Conservation (phyloP, 2,888 invertebrate genomes). For the Meta bourneti region DNA sequence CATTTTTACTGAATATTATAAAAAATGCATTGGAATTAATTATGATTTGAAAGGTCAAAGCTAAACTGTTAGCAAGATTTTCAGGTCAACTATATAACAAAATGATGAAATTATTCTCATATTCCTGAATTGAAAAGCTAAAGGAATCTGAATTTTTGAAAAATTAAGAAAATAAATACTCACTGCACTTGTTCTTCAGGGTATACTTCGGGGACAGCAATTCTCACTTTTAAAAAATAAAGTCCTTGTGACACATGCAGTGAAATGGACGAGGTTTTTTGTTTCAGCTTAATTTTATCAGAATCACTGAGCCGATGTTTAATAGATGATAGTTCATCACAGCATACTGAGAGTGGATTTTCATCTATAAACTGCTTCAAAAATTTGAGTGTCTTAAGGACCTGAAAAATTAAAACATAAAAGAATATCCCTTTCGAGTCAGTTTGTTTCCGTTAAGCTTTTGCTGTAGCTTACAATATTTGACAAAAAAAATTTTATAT, state of each 20-base stretch:
- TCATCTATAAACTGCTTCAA: conserved; percentile 86
- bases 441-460: background rate
- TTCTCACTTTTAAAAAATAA: conserved; percentile 85
- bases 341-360: conserved; percentile 87
- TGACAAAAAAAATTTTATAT: background rate
- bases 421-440: background rate
- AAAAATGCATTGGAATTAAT: no score
- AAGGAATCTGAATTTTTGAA: no score
- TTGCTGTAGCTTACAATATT: background rate
- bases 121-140: no score
- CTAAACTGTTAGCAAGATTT: no score
- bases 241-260: conserved; percentile 84
- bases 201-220: conserved; percentile 86
- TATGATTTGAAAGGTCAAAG: no score
- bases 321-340: conserved; percentile 86
- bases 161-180: conserved; percentile 74
- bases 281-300: conserved; percentile 86
- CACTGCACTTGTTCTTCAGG: conserved; percentile 84
- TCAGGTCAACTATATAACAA: no score
- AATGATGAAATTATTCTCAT: no score
- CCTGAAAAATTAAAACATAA: conserved; percentile 79
- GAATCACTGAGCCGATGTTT: conserved; percentile 82
- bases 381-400: conserved; percentile 84
- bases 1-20: no score
- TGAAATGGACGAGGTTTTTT: conserved; percentile 85